Conservation (phyloP, 2,797 vertebrate genomes). For the Anniella stebbinsi region DNA sequence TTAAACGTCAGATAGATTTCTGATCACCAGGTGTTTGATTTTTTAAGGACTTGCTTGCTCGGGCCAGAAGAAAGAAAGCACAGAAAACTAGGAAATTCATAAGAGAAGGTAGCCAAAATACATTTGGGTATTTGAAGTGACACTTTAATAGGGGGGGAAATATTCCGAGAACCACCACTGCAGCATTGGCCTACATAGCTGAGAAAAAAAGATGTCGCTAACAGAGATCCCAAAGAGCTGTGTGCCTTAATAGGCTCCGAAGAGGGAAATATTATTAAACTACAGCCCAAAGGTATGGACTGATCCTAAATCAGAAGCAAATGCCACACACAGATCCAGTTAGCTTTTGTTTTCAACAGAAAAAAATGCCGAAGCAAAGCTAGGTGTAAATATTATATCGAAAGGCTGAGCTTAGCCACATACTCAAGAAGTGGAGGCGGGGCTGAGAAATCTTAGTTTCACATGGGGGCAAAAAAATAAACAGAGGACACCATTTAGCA, state of each 20-base stretch:
- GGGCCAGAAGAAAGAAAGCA: conserved; percentile 30
- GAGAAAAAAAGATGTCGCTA: conserved; percentile 56
- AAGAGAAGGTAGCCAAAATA: conserved; percentile 55
- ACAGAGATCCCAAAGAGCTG: conserved; percentile 50
- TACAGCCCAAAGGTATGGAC: conserved; percentile 10
- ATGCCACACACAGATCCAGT: neutral
- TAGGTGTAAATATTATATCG: neutral
- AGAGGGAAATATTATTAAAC: conserved; percentile 49
- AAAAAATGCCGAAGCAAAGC: conserved; percentile 6
- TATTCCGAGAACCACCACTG: neutral
- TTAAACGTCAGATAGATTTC: conserved; percentile 63
- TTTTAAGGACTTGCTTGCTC: neutral
- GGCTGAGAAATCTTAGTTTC: conserved; percentile 42
- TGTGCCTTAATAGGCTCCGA: conserved; percentile 26
- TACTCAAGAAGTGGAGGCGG: neutral
- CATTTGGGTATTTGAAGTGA: conserved; percentile 56
- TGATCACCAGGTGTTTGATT: conserved; percentile 61
- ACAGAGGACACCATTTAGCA: neutral
- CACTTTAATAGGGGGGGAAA: conserved; percentile 53
- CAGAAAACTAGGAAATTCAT: conserved; percentile 44
- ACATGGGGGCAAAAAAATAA: neutral
- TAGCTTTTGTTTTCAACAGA: neutral
- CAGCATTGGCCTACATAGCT: conserved; percentile 67
- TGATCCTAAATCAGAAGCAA: conserved; percentile 17
- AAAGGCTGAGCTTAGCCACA: conserved; percentile 26